phyloP scores from a whole-genome alignment of 2,888 invertebrate species.

The Atethmia centrago region DNA sequence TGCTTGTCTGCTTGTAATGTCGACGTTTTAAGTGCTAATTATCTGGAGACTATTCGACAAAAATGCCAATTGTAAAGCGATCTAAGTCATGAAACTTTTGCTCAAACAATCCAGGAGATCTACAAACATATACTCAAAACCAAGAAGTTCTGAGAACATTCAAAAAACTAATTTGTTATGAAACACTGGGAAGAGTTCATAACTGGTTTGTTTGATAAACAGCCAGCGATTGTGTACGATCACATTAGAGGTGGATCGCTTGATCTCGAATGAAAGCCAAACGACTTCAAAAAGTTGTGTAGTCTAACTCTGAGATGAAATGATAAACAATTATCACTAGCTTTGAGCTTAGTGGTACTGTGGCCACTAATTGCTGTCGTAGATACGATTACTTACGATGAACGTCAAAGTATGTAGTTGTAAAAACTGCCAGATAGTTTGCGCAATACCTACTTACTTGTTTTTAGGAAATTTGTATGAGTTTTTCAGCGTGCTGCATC shows the following conservation, averaged over 20 bases:
- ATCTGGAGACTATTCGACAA: background rate
- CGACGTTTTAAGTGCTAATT: background rate
- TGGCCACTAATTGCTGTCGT: conserved; percentile 38
- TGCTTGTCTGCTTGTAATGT: background rate
- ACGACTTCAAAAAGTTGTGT: conserved; percentile 56
- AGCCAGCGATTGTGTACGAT: conserved; percentile 50
- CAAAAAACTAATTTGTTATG: conserved; percentile 77
- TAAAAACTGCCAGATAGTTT: background rate
- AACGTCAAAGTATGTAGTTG: conserved; percentile 5
- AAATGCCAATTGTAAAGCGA: conserved; percentile 1
- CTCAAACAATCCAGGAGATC: background rate
- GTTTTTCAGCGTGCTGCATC: too few relatives aligned
- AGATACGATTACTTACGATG: conserved; percentile 23
- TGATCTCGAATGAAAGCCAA: conserved; percentile 44
- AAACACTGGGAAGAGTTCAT: conserved; percentile 81
- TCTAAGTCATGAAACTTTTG: background rate
- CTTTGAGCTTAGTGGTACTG: conserved; percentile 33
- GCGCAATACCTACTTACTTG: background rate
- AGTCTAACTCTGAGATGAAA: conserved; percentile 47
- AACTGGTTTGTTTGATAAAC: conserved; percentile 76
- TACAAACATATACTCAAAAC: conserved; percentile 27
- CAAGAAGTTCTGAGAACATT: conserved; percentile 70
- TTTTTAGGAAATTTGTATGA: background rate
- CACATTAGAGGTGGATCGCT: conserved; percentile 49
- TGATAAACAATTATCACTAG: conserved; percentile 43